These are phyloP conservation scores for Bicyclus anynana DNA, from an alignment of 1,140 invertebrate genomes.

Conservation along the genomic window DNA sequence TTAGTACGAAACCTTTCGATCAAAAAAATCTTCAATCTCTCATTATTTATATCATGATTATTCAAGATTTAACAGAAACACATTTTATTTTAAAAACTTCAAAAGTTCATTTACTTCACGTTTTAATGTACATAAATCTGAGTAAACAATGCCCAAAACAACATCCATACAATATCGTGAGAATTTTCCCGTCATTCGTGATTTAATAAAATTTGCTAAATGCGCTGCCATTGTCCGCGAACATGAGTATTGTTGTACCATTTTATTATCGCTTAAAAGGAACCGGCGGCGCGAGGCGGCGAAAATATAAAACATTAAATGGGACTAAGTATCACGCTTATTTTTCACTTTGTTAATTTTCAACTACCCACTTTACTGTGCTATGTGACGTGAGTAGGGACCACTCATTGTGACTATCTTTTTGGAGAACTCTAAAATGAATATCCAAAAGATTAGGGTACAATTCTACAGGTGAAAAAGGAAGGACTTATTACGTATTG, in stretches of 20 bases:
- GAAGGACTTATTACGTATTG: too few species aligned
- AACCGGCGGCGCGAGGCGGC: not conserved
- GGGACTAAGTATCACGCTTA: not conserved
- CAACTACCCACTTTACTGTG: not conserved
- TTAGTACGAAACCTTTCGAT: too few species aligned
- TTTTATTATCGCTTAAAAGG: slow-evolving; percentile 2
- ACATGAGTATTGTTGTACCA: not conserved
- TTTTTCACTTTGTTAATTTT: not conserved
- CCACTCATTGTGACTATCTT: too few species aligned
- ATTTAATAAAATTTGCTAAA: slow-evolving; percentile 3
- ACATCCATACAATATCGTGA: not conserved
- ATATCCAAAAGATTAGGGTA: too few species aligned
- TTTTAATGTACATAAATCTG: not conserved
- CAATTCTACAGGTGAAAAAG: too few species aligned
- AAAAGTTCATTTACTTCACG: not conserved
- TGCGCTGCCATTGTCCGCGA: not conserved
- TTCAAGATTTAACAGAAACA: too few species aligned
- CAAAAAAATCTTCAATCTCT: not conserved
- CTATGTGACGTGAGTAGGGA: too few species aligned
- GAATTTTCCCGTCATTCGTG: slow-evolving; percentile 3
- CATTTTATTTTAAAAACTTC: too few species aligned
- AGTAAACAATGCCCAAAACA: not conserved
- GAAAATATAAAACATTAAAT: not conserved
- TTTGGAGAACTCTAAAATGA: too few species aligned
- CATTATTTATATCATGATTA: too few species aligned